Conservation (phyloP, 2,888 invertebrate species). For the Pasiphila rectangulata region DNA sequence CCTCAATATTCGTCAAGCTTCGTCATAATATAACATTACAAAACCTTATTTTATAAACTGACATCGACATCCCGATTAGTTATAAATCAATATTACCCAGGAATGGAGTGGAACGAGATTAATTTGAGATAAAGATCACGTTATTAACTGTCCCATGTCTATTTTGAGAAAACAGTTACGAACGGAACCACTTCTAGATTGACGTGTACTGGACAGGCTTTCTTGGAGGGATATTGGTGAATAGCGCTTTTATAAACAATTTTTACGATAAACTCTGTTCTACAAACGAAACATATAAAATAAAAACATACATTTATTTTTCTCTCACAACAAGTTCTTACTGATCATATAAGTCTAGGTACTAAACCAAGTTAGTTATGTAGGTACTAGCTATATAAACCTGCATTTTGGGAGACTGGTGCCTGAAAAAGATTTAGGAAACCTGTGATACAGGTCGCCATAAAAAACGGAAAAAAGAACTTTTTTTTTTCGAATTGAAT, state of each 20-base stretch:
- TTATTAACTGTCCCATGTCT: conserved; percentile 37
- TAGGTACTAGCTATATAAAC: too few relatives aligned
- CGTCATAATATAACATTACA: not conserved
- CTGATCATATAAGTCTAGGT: too few relatives aligned
- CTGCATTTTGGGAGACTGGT: too few relatives aligned
- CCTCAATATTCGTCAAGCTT: not conserved
- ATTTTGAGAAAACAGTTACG: conserved; percentile 28
- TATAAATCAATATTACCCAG: conserved; percentile 15
- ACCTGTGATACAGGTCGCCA: too few relatives aligned
- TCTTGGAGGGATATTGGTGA: conserved; percentile 7
- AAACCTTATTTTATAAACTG: conserved; percentile 2
- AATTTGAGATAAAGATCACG: conserved; percentile 42
- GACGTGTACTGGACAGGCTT: conserved; percentile 16
- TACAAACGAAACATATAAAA: not conserved
- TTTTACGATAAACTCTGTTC: not conserved
- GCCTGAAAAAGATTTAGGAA: too few relatives aligned
- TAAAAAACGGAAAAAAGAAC: too few relatives aligned
- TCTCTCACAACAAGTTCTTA: too few relatives aligned
- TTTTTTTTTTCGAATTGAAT: too few relatives aligned
- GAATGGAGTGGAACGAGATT: conserved; percentile 31
- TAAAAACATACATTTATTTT: too few relatives aligned
- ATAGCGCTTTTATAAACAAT: not conserved
- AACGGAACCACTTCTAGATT: conserved; percentile 23
- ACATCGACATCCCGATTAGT: conserved; percentile 11
- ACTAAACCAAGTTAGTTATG: too few relatives aligned